These are phyloP conservation scores for Ips typographus DNA, from an alignment of 1,140 invertebrate species.

Conservation along the genomic window DNA sequence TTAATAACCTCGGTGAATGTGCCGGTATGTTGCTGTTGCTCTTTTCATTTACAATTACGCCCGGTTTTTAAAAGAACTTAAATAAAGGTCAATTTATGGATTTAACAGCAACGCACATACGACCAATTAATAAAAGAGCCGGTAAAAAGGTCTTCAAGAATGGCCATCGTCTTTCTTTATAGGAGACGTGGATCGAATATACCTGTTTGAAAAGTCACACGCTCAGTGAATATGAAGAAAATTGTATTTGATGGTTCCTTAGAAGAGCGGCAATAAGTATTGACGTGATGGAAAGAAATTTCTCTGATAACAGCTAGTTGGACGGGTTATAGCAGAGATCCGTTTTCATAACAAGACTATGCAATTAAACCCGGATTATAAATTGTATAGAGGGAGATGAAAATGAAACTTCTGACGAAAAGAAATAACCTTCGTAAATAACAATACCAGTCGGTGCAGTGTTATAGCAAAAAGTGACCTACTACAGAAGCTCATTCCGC, in stretches of 20 bases:
- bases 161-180: too few relatives aligned
- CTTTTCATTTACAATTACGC: neutral
- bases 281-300: conserved; percentile 24
- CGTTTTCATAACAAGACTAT: neutral
- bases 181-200: neutral
- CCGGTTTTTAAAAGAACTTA: neutral
- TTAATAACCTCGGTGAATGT: conserved; percentile 17
- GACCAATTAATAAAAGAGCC: too few relatives aligned
- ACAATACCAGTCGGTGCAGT: neutral
- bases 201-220: conserved; percentile 6
- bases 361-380: neutral
- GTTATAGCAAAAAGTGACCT: conserved; percentile 17
- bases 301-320: conserved; percentile 8
- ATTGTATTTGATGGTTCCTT: neutral
- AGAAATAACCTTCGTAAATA: conserved; percentile 5
- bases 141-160: too few relatives aligned
- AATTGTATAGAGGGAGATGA: neutral
- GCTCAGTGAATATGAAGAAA: conserved; percentile 8
- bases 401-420: neutral
- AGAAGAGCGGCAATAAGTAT: neutral
- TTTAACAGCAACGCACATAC: too few relatives aligned
- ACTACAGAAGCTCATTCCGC: conserved; percentile 6
- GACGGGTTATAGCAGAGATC: neutral
- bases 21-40: neutral
- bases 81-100: neutral